Percentiles rank a stretch among this genome's conserved stretches.
Evolutionary conservation across 92 coral and sea anemone genomes (phyloP).

Genomic region (Parazoanthus swiftii): DNA sequence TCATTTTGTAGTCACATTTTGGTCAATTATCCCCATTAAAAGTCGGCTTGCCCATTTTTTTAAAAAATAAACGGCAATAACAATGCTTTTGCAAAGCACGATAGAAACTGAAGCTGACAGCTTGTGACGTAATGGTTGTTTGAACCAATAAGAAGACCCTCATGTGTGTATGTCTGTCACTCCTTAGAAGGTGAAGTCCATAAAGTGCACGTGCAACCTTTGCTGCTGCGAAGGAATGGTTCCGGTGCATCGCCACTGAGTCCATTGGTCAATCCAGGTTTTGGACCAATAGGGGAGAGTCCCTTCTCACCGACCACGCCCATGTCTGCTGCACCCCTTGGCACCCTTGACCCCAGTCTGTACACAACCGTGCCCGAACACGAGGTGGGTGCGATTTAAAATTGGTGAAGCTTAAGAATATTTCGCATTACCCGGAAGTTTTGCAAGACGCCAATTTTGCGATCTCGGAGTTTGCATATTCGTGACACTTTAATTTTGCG

Average conservation of each 20-base stretch:
- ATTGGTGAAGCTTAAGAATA: background rate
- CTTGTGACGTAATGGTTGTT: too few species aligned
- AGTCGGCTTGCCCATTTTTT: too few species aligned
- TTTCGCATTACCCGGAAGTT: too few species aligned
- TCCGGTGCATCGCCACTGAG: constrained; percentile 47
- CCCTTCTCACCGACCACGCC: constrained; percentile 65
- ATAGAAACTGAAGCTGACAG: too few species aligned
- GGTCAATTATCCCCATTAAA: too few species aligned
- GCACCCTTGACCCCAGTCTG: constrained; percentile 71
- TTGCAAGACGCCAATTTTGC: too few species aligned
- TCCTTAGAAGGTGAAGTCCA: constrained; percentile 62
- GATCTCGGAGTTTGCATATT: too few species aligned
- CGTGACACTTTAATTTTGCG: too few species aligned
- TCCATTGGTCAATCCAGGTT: background rate
- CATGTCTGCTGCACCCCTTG: constrained; percentile 61
- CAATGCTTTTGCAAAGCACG: too few species aligned
- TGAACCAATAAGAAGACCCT: background rate
- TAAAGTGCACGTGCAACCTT: constrained; percentile 67
- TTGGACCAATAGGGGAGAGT: background rate
- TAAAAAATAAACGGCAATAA: too few species aligned
- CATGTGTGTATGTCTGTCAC: background rate
- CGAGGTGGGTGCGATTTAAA: constrained; percentile 38
- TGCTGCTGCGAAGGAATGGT: constrained; percentile 51
- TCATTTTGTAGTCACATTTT: too few species aligned
- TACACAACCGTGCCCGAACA: constrained; percentile 54